phyloP scores from a whole-genome alignment of 2,888 invertebrate species.

The Plutella xylostella region DNA sequence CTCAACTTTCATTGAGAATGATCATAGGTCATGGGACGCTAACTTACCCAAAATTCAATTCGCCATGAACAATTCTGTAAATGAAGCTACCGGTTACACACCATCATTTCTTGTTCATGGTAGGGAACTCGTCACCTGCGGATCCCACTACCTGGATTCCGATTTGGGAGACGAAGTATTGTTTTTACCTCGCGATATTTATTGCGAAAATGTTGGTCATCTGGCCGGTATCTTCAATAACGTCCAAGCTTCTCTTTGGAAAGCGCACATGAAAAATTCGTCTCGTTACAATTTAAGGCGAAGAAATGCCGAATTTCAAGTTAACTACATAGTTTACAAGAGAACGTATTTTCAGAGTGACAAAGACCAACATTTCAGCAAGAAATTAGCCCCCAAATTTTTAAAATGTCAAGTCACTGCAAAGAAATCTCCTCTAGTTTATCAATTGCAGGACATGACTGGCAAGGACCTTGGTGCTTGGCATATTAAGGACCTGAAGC shows the following conservation, averaged over 20 bases:
- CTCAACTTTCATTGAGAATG: slow-evolving; percentile 16
- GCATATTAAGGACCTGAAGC: background rate
- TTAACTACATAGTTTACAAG: slow-evolving; percentile 6
- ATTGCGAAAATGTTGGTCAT: slow-evolving; percentile 7
- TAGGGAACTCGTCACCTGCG: slow-evolving; percentile 15
- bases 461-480: background rate
- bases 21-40: slow-evolving; percentile 21
- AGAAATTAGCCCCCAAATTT: slow-evolving; percentile 9
- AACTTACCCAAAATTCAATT: slow-evolving; percentile 14
- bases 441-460: background rate
- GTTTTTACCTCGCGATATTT: slow-evolving; percentile 6
- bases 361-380: background rate
- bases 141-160: slow-evolving; percentile 2
- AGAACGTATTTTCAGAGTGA: slow-evolving; percentile 4
- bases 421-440: slow-evolving; percentile 5
- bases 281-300: slow-evolving; percentile 5
- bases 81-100: slow-evolving; percentile 18
- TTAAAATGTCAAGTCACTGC: background rate
- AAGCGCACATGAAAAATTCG: slow-evolving; percentile 1
- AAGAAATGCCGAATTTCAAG: slow-evolving; percentile 6
- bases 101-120: slow-evolving; percentile 18
- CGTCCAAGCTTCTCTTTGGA: background rate
- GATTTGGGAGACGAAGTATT: background rate
- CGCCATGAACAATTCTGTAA: slow-evolving; percentile 20
- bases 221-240: slow-evolving; percentile 2